Evolutionary conservation across 2,888 invertebrate genomes (phyloP), one percentile per base, ranked within the genome.

Genomic region (Biston betularia): DNA sequence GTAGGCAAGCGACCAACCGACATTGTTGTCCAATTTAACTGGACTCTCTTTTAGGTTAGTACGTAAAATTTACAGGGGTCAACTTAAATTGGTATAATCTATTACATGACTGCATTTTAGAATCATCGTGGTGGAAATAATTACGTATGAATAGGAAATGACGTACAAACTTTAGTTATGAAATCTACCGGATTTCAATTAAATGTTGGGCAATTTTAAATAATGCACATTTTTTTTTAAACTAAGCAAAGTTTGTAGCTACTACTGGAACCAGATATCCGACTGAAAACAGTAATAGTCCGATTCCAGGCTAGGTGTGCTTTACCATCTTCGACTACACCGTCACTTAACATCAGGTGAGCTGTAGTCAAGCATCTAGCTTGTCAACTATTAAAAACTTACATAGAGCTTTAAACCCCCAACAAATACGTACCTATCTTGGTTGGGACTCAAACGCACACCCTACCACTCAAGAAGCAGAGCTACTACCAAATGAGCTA

Each of bases 81-180:
- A 35, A n/a, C 35, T 50, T 34, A 34, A n/a, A 50, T 35, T 50
- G 50, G 50, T 10, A 8, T 7, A 15, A 11, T 11, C 38, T 11
- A 6, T 11, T 10, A 38, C 10, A 40, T 40, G 6, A 6, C 15
- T 50, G 35, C 35, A 4, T 24, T 24, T 24, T 24, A 24, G 1
- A 24, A 24, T 24, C 42, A 42, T 38, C 15, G 40, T 3, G 10
- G 3, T 24, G 63, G 70, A 68, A 69, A 65, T 63, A 52, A 73
- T 60, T 72, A 42, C 45, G 42, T 52, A 14, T 10, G 52, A 15
- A 46, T 44, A 68, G 66, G 66, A 71, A 68, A 69, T 63, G 64
- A 66, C 69, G 69, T 66, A 14, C 67, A 50, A 62, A 63, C 38
- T 35, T 59, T 40, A 44, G 33, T 68, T 68, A 54, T 44, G 57